Evolutionary conservation across 2,113 vertebrate genomes (phyloP).

Genomic region (Helogale parvula): DNA sequence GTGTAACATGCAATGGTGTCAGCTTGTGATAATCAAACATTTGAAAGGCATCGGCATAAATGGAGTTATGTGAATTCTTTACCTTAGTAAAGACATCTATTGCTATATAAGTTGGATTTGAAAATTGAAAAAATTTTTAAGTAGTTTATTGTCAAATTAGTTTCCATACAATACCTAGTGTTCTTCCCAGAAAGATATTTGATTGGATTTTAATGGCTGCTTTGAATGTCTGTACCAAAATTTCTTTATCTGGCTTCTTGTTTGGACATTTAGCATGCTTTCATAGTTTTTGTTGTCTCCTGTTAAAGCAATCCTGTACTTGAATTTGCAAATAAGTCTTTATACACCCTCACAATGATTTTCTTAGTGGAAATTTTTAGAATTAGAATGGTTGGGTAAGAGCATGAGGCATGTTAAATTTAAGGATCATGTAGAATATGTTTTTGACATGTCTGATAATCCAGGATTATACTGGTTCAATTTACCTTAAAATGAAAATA

Average conservation of each 20-base stretch:
- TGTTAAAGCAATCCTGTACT: neutral
- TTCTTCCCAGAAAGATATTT: neutral
- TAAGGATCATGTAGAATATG: neutral
- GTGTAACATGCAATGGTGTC: neutral
- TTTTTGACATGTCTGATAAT: neutral
- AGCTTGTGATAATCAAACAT: neutral
- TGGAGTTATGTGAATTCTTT: neutral
- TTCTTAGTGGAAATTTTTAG: neutral
- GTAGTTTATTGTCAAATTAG: too few species aligned
- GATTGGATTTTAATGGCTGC: neutral
- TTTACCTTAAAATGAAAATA: neutral
- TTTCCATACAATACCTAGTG: too few species aligned
- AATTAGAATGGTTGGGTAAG: neutral
- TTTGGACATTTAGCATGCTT: neutral
- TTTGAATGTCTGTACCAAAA: neutral
- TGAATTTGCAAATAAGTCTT: constrained; percentile 15
- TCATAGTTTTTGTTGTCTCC: neutral
- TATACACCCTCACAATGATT: neutral
- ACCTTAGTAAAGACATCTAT: neutral
- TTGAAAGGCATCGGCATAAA: neutral
- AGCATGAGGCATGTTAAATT: constrained; percentile 18
- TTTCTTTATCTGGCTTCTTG: neutral
- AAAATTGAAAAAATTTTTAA: neutral
- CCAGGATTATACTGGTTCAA: neutral
- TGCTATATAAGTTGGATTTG: neutral